Evolutionary conservation across 2,888 invertebrate species (phyloP).

Genomic region (Andricus quercusramuli): DNA sequence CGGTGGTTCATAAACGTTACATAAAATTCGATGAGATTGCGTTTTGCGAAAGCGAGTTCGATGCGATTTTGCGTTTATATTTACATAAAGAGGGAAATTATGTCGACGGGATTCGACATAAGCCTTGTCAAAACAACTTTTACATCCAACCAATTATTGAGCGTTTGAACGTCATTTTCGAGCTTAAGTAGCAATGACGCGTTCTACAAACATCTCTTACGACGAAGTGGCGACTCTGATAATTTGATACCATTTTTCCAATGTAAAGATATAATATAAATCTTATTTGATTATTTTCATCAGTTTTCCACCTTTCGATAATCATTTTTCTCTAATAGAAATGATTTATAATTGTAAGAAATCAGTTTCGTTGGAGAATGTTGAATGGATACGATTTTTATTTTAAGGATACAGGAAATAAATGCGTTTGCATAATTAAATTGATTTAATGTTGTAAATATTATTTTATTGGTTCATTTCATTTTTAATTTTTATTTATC

Average conservation of each 20-base stretch:
- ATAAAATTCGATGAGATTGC: conserved; percentile 14
- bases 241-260: neutral
- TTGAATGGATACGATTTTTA: too few species aligned
- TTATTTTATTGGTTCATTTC: too few species aligned
- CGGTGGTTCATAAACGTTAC: conserved; percentile 9
- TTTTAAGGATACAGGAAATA: too few species aligned
- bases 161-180: conserved; percentile 12
- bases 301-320: too few species aligned
- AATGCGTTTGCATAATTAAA: too few species aligned
- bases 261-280: too few species aligned
- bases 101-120: conserved; percentile 8
- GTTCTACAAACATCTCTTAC: neutral
- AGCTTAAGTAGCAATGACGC: conserved; percentile 12
- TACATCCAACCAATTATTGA: neutral
- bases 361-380: too few species aligned
- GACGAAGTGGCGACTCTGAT: neutral
- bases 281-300: too few species aligned
- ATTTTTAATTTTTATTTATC: too few species aligned
- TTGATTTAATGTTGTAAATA: too few species aligned
- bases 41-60: neutral
- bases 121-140: conserved; percentile 10
- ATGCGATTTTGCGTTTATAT: conserved; percentile 19
- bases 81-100: conserved; percentile 28
- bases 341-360: too few species aligned
- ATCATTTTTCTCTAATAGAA: too few species aligned